Evolutionary conservation across 2,888 invertebrate species (phyloP).

Genomic region (Eupithecia subumbrata): DNA sequence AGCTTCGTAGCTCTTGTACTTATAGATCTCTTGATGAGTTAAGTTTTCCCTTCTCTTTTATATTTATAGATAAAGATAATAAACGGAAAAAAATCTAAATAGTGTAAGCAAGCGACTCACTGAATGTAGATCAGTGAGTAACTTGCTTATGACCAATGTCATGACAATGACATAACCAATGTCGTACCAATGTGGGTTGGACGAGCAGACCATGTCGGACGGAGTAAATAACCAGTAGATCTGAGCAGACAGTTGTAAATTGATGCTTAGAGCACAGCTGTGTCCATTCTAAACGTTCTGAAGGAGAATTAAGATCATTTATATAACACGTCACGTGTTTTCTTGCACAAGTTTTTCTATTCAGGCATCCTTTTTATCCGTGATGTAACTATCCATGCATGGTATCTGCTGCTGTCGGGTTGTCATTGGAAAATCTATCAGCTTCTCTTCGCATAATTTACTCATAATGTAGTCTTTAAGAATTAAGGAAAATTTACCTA

Average conservation of each 20-base stretch:
- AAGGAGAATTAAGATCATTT: conserved; percentile 10
- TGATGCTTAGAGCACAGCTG: conserved; percentile 4
- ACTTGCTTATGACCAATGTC: no score
- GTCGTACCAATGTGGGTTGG: no score
- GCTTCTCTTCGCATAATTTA: background rate
- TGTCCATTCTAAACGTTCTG: conserved; percentile 2
- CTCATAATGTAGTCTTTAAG: no score
- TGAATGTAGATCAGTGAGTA: background rate
- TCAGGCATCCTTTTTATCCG: background rate
- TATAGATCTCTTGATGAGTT: no score
- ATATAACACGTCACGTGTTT: conserved; percentile 2
- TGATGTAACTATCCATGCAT: background rate
- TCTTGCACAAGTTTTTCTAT: conserved; percentile 11
- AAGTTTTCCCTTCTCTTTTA: no score
- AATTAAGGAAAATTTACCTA: no score
- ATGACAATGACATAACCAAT: no score
- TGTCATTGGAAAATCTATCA: background rate
- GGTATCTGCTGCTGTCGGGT: background rate
- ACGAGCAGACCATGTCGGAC: background rate
- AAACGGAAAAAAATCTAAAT: no score
- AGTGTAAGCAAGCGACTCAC: no score
- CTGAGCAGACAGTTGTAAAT: conserved; percentile 8
- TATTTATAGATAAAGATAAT: no score
- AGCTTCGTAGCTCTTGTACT: no score
- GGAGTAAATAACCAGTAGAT: background rate